These are phyloP conservation scores for Ichneumoninae sp. DNA, from an alignment of 2,888 invertebrate genomes.

Conservation along the genomic window DNA sequence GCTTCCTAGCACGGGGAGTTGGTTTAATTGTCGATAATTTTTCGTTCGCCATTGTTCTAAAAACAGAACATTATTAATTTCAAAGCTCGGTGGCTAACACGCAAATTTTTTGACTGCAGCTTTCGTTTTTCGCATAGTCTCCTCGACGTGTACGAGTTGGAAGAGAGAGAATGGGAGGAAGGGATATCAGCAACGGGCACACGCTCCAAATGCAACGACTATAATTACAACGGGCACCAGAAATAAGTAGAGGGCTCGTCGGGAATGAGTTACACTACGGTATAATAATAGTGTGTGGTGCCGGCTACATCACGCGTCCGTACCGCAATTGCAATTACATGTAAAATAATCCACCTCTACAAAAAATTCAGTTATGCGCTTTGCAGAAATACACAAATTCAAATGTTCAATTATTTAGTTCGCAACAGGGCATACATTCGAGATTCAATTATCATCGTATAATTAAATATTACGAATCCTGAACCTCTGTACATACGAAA, in stretches of 20 bases:
- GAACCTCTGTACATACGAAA: too few species aligned
- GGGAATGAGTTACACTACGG: slow-evolving; percentile 55
- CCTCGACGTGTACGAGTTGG: background rate
- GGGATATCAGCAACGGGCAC: slow-evolving; percentile 67
- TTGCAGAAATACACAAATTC: too few species aligned
- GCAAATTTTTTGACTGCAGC: slow-evolving; percentile 21
- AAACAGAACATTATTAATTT: slow-evolving; percentile 28
- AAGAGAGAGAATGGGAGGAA: slow-evolving; percentile 23
- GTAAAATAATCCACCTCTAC: too few species aligned
- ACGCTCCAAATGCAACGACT: slow-evolving; percentile 69
- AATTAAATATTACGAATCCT: too few species aligned
- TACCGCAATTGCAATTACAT: slow-evolving; percentile 50
- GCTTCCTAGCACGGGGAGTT: background rate
- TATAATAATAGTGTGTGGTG: slow-evolving; percentile 55
- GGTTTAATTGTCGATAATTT: slow-evolving; percentile 40
- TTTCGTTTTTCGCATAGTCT: slow-evolving; percentile 23
- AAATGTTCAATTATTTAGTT: too few species aligned
- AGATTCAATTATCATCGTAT: too few species aligned
- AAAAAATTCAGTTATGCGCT: too few species aligned
- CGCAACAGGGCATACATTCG: too few species aligned
- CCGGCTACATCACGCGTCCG: slow-evolving; percentile 18
- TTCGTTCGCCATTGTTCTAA: background rate
- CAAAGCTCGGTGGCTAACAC: background rate
- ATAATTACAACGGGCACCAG: slow-evolving; percentile 65
- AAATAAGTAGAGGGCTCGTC: slow-evolving; percentile 64